Percentiles rank a stretch among this genome's conserved stretches.
Evolutionary conservation across 2,113 vertebrate genomes (phyloP).

Genomic region (Hippolais icterina): DNA sequence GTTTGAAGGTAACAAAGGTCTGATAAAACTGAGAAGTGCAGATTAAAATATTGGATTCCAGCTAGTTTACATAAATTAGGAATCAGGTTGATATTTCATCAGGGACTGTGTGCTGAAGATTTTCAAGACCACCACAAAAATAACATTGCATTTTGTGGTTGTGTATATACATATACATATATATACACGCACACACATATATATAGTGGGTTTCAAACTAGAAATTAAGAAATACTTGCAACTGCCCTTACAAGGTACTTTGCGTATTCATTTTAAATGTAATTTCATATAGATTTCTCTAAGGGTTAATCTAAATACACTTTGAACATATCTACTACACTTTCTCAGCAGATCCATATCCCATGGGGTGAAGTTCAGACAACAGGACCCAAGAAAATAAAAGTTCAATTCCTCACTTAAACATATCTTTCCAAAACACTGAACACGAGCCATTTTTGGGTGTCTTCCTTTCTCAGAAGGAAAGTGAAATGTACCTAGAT

Average conservation of each 20-base stretch:
- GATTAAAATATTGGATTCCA: neutral
- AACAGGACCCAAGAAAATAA: neutral
- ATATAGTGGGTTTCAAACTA: neutral
- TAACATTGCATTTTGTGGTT: neutral
- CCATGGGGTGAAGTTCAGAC: rapidly evolving
- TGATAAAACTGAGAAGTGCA: neutral
- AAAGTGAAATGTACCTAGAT: neutral
- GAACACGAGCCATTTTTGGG: neutral
- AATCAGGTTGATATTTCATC: neutral
- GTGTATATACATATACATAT: rapidly evolving
- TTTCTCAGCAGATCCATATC: neutral
- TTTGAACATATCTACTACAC: neutral
- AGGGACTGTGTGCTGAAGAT: neutral
- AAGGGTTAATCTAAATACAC: neutral
- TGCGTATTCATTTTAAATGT: neutral
- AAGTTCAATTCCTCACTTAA: neutral
- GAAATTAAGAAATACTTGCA: neutral
- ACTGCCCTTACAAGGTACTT: neutral
- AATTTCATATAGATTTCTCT: neutral
- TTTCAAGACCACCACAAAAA: neutral
- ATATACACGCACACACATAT: too few relatives aligned
- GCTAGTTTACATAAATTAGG: neutral
- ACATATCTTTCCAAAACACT: neutral
- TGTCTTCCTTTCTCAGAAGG: neutral
- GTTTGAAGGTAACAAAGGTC: neutral